Conservation (phyloP, 2,113 vertebrate genomes). For the Cavia aperea region DNA sequence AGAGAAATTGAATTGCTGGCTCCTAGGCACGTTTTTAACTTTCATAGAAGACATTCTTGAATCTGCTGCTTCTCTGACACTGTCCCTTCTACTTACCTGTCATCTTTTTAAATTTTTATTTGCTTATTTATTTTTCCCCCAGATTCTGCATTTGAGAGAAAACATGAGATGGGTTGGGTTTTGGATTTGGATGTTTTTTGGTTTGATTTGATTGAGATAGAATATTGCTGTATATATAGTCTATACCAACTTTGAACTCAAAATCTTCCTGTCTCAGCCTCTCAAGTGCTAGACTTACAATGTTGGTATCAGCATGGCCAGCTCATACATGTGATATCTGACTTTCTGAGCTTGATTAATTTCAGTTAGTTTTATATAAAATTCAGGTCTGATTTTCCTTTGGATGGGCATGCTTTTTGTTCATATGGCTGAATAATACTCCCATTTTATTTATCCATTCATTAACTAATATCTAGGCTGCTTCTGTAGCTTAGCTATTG, state of each 20-base stretch:
- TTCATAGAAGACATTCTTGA: not conserved
- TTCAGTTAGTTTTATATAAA: not conserved
- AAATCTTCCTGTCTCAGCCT: not conserved
- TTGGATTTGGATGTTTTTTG: not conserved
- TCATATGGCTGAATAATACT: not conserved
- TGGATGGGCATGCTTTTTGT: not conserved
- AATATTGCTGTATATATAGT: not conserved
- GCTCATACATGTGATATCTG: not conserved
- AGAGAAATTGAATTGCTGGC: slow-evolving; percentile 3
- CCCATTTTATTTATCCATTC: not conserved
- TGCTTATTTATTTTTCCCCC: too few species aligned
- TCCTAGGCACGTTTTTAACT: slow-evolving; percentile 5
- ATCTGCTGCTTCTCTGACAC: not conserved
- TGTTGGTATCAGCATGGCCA: not conserved
- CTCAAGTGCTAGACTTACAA: not conserved
- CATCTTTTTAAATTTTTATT: too few species aligned
- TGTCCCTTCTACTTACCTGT: not conserved
- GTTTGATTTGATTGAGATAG: not conserved
- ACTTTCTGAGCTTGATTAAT: not conserved
- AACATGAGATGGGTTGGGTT: not conserved
- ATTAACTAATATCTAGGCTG: not conserved
- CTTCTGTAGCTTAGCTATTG: not conserved
- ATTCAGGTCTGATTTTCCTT: not conserved
- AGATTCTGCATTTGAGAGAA: not conserved
- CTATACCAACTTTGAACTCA: not conserved